Evolutionary conservation across 1,140 invertebrate species (phyloP).

Genomic region (Diuraphis noxia): DNA sequence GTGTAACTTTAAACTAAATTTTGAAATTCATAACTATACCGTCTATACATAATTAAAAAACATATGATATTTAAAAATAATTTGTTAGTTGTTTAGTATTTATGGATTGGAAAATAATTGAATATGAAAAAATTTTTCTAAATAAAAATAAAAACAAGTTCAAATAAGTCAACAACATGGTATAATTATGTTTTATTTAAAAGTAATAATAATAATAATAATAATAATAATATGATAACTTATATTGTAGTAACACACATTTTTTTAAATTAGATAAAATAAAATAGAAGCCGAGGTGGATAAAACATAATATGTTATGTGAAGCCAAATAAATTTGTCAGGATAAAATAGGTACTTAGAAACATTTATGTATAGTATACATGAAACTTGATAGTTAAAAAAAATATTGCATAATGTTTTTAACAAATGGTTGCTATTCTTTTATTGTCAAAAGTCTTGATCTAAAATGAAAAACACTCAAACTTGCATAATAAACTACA

Average conservation of each 20-base stretch:
- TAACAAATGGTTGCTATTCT: conserved; percentile 2
- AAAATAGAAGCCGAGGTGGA: conserved; percentile 1
- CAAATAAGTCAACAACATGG: conserved; percentile 40
- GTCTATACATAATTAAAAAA: neutral
- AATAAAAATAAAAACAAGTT: neutral
- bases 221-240: conserved; percentile 35
- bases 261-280: conserved; percentile 12
- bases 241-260: conserved; percentile 39
- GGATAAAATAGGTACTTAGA: conserved; percentile 5
- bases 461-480: conserved; percentile 30
- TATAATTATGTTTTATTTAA: conserved; percentile 36
- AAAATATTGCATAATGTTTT: neutral
- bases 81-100: neutral
- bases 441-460: conserved; percentile 51
- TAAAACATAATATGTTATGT: neutral
- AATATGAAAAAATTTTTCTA: neutral
- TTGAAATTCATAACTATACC: neutral
- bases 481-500: conserved; percentile 28
- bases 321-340: neutral
- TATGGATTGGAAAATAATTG: neutral
- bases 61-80: neutral
- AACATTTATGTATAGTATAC: neutral
- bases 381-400: neutral
- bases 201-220: conserved; percentile 33
- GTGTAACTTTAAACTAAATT: neutral